Conservation (phyloP, 2,797 vertebrate species). For the Sebastes oblongus region DNA sequence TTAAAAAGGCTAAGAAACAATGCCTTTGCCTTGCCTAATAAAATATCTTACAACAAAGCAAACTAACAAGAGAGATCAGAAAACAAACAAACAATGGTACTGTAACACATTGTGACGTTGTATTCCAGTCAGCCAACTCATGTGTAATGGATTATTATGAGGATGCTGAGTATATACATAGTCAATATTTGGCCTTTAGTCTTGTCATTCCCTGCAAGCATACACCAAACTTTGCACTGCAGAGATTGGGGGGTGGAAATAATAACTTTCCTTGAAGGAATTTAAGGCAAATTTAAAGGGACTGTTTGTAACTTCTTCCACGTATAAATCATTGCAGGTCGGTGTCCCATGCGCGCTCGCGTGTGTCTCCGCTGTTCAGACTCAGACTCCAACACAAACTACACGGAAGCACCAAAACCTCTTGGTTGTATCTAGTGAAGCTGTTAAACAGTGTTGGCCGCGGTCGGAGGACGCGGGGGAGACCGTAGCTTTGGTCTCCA, state of each 20-base stretch:
- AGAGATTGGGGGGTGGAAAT: not conserved
- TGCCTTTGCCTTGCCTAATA: not conserved
- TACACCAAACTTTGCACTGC: not conserved
- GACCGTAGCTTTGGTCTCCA: no score
- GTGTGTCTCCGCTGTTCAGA: no score
- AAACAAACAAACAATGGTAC: not conserved
- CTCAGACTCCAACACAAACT: fast-evolving
- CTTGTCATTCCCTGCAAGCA: not conserved
- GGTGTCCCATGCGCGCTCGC: no score
- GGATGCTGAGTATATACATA: not conserved
- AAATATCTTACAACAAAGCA: not conserved
- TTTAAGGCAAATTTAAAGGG: no score
- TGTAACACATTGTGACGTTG: not conserved
- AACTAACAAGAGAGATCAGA: not conserved
- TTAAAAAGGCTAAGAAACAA: not conserved
- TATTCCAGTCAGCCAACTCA: not conserved
- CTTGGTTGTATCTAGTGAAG: no score
- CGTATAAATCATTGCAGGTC: no score
- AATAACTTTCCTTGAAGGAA: no score
- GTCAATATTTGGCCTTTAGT: not conserved
- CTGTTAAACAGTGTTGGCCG: no score
- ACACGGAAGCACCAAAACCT: no score
- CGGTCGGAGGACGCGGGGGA: no score
- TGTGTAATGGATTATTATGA: not conserved
- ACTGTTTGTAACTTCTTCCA: no score